Evolutionary conservation across 2,888 invertebrate genomes (phyloP).

Genomic region (Tachina lurida): DNA sequence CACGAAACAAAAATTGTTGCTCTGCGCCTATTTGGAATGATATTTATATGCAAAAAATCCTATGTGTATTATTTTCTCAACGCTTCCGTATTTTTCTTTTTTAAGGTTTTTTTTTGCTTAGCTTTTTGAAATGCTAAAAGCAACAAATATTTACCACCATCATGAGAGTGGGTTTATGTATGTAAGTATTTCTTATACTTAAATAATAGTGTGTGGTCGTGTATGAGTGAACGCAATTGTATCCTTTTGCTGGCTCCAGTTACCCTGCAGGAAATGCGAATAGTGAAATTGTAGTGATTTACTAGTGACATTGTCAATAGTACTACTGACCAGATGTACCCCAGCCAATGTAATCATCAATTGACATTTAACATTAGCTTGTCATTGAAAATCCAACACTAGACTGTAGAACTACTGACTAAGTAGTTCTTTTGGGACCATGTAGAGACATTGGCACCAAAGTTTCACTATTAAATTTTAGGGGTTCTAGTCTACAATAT

Average conservation of each 20-base stretch:
- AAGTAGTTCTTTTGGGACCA: no score
- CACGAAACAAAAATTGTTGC: neutral
- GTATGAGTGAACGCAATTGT: neutral
- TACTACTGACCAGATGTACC: no score
- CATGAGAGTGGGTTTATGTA: neutral
- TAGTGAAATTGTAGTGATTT: no score
- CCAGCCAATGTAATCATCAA: no score
- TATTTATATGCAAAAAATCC: constrained; percentile 29
- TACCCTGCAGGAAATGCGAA: no score
- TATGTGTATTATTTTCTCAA: constrained; percentile 7
- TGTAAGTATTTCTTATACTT: neutral
- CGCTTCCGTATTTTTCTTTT: constrained; percentile 49
- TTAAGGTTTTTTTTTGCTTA: constrained; percentile 14
- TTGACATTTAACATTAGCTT: no score
- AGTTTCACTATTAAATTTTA: no score
- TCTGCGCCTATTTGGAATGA: neutral
- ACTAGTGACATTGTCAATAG: no score
- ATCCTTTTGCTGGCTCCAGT: constrained; percentile 25
- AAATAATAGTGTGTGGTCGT: constrained; percentile 1
- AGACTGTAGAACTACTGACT: no score
- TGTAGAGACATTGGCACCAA: no score
- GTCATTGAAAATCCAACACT: no score
- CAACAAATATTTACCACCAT: constrained; percentile 72
- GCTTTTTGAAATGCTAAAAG: constrained; percentile 69
- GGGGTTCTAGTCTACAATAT: no score